A percentile compares a stretch with the other conserved stretches of the same genome.
These are phyloP conservation scores for Thymallus thymallus DNA, from an alignment of 2,113 vertebrate species.

Conservation along the genomic window DNA sequence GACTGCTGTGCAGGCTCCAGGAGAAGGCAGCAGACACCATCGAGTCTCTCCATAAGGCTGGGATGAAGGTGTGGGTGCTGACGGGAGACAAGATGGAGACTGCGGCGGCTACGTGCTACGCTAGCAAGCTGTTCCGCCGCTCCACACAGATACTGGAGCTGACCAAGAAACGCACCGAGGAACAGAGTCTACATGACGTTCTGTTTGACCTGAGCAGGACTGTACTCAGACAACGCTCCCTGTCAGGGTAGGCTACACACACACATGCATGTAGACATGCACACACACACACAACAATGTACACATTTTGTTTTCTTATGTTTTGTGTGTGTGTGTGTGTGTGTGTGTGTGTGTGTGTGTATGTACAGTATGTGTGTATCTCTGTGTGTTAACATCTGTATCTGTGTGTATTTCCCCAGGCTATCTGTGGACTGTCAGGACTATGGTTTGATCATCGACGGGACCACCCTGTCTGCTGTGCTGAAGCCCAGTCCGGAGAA, in stretches of 20 bases:
- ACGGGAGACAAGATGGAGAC: constrained; percentile 99
- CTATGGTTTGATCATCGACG: constrained; percentile 95
- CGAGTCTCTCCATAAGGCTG: constrained; percentile 93
- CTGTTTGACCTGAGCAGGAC: constrained; percentile 93
- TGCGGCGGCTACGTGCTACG: constrained; percentile 92
- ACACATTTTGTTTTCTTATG: neutral
- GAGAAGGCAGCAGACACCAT: constrained; percentile 97
- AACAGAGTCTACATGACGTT: constrained; percentile 91
- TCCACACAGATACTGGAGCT: constrained; percentile 93
- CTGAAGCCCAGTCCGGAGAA: constrained; percentile 84
- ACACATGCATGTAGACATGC: neutral
- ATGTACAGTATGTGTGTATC: neutral
- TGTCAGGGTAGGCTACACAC: constrained; percentile 79
- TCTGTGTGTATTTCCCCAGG: constrained; percentile 59
- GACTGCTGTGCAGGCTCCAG: constrained; percentile 80
- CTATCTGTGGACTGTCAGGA: constrained; percentile 91
- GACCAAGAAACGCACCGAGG: constrained; percentile 91
- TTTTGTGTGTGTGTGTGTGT: constrained; percentile 1
- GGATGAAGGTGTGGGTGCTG: constrained; percentile 98
- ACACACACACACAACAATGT: too few species aligned
- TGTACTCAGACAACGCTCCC: constrained; percentile 79
- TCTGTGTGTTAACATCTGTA: too few species aligned
- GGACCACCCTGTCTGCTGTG: constrained; percentile 88
- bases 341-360: neutral
- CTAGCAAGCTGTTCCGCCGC: constrained; percentile 93